Evolutionary conservation across 2,797 vertebrate species (phyloP).

Genomic region (Morus bassanus): DNA sequence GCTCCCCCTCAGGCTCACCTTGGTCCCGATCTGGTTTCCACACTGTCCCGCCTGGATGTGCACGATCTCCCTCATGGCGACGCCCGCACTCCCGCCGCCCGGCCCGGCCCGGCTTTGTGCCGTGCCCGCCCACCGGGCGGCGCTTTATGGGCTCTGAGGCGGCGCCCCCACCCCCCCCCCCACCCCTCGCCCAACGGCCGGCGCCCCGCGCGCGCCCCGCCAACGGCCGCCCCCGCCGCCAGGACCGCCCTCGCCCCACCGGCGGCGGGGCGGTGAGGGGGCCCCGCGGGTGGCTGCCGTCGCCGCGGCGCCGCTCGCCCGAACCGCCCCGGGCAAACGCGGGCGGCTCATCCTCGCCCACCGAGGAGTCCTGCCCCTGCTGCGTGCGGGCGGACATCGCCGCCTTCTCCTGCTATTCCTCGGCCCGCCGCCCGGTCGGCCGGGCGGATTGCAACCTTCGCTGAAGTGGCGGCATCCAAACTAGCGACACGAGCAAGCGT

Average conservation of each 20-base stretch:
- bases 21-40: constrained; percentile 93
- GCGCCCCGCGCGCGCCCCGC: background rate
- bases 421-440: background rate
- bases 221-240: background rate
- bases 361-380: background rate
- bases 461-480: too few species aligned
- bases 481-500: too few species aligned
- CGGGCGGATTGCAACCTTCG: background rate
- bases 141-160: constrained; percentile 42
- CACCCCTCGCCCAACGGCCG: background rate
- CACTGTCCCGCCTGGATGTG: constrained; percentile 94
- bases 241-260: background rate
- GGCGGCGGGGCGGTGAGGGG: rapidly evolving
- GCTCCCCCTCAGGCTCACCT: constrained; percentile 73
- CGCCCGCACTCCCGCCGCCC: background rate
- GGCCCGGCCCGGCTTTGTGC: background rate
- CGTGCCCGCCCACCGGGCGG: background rate
- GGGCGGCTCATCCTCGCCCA: rapidly evolving
- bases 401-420: background rate
- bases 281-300: background rate
- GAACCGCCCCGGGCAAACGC: rapidly evolving
- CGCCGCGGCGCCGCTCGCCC: rapidly evolving
- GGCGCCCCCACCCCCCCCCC: background rate
- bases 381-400: rapidly evolving
- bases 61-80: constrained; percentile 89